Base-by-base conservation (phyloP, 2,888 invertebrate genomes). In the Ceramica pisi region DNA sequence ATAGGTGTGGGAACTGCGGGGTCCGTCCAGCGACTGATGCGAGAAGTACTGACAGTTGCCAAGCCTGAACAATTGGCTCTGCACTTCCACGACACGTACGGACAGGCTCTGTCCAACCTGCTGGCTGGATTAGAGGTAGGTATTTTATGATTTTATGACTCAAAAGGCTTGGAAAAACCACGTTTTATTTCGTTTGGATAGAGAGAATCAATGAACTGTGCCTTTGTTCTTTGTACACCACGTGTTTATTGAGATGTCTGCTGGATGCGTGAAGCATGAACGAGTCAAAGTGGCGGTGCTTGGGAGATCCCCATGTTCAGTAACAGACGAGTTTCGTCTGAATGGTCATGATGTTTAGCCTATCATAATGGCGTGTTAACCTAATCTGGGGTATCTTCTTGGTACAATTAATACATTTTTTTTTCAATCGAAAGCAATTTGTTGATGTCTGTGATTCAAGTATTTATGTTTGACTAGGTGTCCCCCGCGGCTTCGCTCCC, bases 11-110 rank as follows among this genome's bases (percentile, higher is more conserved):
- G 99, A 26, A 98, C 98, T 0, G 98, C 98, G 0, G 97, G 97
- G 5, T 97, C 97, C 1, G 98, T 99, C 84, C 95, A 97, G 26
- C 94, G 95, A 53, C 97, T 99, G 96, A 91, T 99, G 56, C 96
- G 97, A 67, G 98, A 98, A 89, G 97, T 99, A 0, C 89, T 97
- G 14, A 93, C 95, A 48, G 96, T 97, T 5, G 96, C 97, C 0
- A 94, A 97, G 2, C 96, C 97, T 0, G 95, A 97, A 19, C 96
- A 97, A 80, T 95, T 99, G 67, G 99, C 99, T 0, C 97, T 99
- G 38, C 99, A 99, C 92, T 99, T 99, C 91, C 99, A 99, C 90
- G 99, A 99, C 91, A 99, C 99, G 0, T 99, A 99, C 88, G 99
- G 99, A 0, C 99, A 99, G 92, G 99, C 99, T 0, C 92, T 99